A percentile compares a stretch with the other conserved stretches of the same genome.
Conservation (phyloP, 2,113 vertebrate genomes). For the Drymodes brunneopygia region DNA sequence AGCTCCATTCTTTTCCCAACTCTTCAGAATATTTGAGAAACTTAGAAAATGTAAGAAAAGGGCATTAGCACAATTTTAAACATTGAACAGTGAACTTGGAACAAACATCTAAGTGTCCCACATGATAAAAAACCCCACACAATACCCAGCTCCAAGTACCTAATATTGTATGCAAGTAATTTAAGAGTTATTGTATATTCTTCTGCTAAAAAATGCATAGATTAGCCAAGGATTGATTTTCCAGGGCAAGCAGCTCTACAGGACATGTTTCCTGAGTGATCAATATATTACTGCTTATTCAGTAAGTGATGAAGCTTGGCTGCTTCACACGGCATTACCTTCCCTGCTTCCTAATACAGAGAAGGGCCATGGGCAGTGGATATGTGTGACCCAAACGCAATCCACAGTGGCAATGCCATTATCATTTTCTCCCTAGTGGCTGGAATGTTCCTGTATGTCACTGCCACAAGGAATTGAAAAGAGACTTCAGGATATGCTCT, state of each 20-base stretch:
- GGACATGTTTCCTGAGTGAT: not conserved
- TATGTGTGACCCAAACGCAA: not conserved
- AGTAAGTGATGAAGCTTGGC: not conserved
- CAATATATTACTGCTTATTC: not conserved
- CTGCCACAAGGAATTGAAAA: not conserved
- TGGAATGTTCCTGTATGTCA: not conserved
- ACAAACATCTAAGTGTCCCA: not conserved
- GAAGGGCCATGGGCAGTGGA: not conserved
- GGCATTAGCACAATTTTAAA: not conserved
- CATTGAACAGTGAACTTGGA: not conserved
- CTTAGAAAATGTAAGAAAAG: not conserved
- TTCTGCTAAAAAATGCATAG: not conserved
- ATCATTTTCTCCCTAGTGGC: not conserved
- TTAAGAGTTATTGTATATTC: not conserved
- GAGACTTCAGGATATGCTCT: not conserved
- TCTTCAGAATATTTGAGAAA: not conserved
- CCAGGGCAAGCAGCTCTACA: not conserved
- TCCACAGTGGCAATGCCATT: not conserved
- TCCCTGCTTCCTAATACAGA: not conserved
- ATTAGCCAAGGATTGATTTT: conserved; percentile 7
- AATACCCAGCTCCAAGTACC: not conserved
- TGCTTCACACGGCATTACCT: not conserved
- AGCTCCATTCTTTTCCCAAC: not conserved
- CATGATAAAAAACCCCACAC: accelerated
- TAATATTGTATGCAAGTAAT: not conserved